phyloP scores from a whole-genome alignment of 1,140 invertebrate species.

The Drosophila pectinifera region DNA sequence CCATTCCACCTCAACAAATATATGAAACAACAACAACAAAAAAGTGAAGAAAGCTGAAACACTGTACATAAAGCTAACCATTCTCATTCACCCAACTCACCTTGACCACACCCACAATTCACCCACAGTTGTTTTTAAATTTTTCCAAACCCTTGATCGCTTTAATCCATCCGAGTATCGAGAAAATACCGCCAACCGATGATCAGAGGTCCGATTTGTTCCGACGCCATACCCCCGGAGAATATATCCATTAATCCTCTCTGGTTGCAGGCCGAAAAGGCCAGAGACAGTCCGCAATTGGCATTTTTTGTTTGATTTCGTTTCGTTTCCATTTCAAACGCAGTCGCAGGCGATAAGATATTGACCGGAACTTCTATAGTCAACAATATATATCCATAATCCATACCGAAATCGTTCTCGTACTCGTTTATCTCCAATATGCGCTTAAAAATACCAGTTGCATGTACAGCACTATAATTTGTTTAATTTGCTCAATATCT shows the following conservation, averaged over 20 bases:
- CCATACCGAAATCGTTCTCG: constrained; percentile 40
- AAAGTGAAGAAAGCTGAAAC: constrained; percentile 36
- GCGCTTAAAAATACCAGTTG: constrained; percentile 64
- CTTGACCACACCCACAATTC: constrained; percentile 26
- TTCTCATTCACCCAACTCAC: constrained; percentile 47
- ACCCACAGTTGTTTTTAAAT: constrained; percentile 41
- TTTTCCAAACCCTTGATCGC: constrained; percentile 9
- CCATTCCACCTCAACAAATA: constrained; percentile 17
- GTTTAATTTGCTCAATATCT: constrained; percentile 49
- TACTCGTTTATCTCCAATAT: constrained; percentile 57
- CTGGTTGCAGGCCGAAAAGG: not conserved
- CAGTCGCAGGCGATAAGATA: not conserved
- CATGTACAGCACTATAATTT: constrained; percentile 76
- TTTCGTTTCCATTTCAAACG: constrained; percentile 27
- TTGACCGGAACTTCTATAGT: constrained; percentile 6
- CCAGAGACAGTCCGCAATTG: not conserved
- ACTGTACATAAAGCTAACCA: constrained; percentile 49
- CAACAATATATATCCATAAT: constrained; percentile 36
- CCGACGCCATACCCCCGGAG: no score
- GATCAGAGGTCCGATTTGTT: constrained; percentile 1
- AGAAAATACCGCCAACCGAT: constrained; percentile 1
- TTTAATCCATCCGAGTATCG: constrained; percentile 10
- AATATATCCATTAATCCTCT: not conserved
- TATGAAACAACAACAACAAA: not conserved
- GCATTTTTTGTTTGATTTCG: constrained; percentile 4